Percentiles rank a stretch among this genome's conserved stretches.
phyloP scores from a whole-genome alignment of 2,797 vertebrate genomes.

The Pangasius mekongensis region DNA sequence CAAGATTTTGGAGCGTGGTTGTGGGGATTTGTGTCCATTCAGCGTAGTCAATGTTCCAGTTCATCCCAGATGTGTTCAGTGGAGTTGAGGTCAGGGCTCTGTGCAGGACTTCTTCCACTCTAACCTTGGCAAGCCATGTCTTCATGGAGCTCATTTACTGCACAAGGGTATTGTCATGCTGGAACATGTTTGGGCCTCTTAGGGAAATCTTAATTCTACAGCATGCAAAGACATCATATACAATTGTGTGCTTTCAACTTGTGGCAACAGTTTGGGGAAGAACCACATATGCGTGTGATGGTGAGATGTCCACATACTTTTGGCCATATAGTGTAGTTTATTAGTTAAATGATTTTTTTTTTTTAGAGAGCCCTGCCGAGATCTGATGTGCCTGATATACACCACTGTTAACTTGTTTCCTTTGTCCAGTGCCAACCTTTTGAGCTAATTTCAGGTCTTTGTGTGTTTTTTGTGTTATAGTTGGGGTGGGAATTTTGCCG shows the following conservation, averaged over 20 bases:
- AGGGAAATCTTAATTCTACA: not conserved
- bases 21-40: not conserved
- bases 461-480: not conserved
- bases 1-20: not conserved
- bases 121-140: not conserved
- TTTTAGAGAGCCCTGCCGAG: not conserved
- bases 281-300: not conserved
- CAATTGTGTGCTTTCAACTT: not conserved
- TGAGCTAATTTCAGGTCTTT: not conserved
- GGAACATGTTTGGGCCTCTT: not conserved
- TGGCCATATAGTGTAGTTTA: not conserved
- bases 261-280: not conserved
- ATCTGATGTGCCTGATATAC: not conserved
- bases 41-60: not conserved
- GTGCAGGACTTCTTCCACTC: not conserved
- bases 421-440: not conserved
- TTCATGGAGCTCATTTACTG: not conserved
- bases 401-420: not conserved
- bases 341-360: not conserved
- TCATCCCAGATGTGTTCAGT: not conserved
- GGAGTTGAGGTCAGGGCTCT: not conserved
- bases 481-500: not conserved
- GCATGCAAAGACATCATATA: not conserved
- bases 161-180: not conserved
- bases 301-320: not conserved